phyloP scores from a whole-genome alignment of 2,113 vertebrate genomes.

The Corydoras maculifer region DNA sequence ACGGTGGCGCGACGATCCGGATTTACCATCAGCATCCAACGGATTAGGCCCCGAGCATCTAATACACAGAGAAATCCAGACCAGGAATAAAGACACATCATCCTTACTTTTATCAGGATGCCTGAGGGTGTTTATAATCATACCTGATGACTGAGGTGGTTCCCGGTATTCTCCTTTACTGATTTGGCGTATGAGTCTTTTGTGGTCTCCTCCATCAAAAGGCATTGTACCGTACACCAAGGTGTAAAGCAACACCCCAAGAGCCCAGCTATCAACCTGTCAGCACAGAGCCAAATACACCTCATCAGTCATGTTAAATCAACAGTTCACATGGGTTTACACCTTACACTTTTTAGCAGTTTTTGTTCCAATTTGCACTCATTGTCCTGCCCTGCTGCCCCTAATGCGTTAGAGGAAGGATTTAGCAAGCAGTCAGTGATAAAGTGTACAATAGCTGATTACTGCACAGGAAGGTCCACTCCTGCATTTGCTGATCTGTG shows the following conservation, averaged over 20 bases:
- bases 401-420: slow-evolving; percentile 24
- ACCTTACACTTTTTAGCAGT: no score
- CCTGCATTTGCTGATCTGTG: slow-evolving; percentile 29
- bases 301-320: not conserved
- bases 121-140: not conserved
- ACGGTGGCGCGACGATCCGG: slow-evolving; percentile 92
- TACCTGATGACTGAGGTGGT: slow-evolving; percentile 96
- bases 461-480: slow-evolving; percentile 37
- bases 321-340: no score
- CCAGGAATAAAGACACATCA: not conserved
- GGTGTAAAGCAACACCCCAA: slow-evolving; percentile 94
- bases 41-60: slow-evolving; percentile 96
- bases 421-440: slow-evolving; percentile 27
- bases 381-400: slow-evolving; percentile 10
- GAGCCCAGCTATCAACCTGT: slow-evolving; percentile 98
- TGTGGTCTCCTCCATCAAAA: slow-evolving; percentile 95
- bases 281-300: slow-evolving; percentile 17
- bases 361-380: not conserved
- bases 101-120: not conserved
- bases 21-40: slow-evolving; percentile 99
- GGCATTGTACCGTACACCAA: slow-evolving; percentile 97
- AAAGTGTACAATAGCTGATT: slow-evolving; percentile 36
- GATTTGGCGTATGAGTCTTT: slow-evolving; percentile 96
- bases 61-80: not conserved
- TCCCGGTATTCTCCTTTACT: slow-evolving; percentile 97